Evolutionary conservation across 1,140 invertebrate genomes (phyloP).

Genomic region (Drosophila lacteicornis): DNA sequence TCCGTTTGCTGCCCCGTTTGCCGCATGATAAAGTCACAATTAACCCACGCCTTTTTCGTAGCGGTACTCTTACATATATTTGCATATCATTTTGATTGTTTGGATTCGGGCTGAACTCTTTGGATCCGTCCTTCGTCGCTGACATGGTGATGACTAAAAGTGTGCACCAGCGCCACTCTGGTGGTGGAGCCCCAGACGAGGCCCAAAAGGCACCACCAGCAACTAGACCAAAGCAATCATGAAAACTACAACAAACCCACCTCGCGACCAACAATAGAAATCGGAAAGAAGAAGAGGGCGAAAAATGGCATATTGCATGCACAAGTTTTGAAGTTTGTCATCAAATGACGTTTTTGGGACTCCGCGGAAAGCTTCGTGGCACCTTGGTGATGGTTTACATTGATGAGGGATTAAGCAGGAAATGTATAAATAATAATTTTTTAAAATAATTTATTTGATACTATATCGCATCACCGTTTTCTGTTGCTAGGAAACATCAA

Average conservation of each 20-base stretch:
- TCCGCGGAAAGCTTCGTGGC: slow-evolving; percentile 40
- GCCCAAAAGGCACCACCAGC: slow-evolving; percentile 23
- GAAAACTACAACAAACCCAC: slow-evolving; percentile 53
- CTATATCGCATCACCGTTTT: too few species aligned
- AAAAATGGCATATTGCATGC: slow-evolving; percentile 69
- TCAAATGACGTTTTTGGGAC: slow-evolving; percentile 71
- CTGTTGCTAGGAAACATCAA: too few species aligned
- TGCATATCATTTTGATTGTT: slow-evolving; percentile 84
- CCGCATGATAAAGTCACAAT: slow-evolving; percentile 82
- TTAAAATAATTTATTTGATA: too few species aligned
- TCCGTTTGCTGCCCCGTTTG: slow-evolving; percentile 49
- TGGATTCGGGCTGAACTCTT: slow-evolving; percentile 63
- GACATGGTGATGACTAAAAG: slow-evolving; percentile 79
- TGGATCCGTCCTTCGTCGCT: slow-evolving; percentile 40
- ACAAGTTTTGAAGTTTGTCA: slow-evolving; percentile 78
- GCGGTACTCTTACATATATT: slow-evolving; percentile 84
- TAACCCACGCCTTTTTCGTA: slow-evolving; percentile 84
- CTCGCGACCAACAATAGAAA: slow-evolving; percentile 54
- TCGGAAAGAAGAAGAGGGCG: slow-evolving; percentile 32
- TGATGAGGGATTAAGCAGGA: not conserved
- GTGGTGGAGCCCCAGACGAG: slow-evolving; percentile 9
- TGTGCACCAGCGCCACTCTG: slow-evolving; percentile 57
- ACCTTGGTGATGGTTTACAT: slow-evolving; percentile 35
- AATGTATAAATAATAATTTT: not conserved
- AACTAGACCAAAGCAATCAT: slow-evolving; percentile 70